Conservation (phyloP, 2,797 vertebrate species). For the Okamejei kenojei region DNA sequence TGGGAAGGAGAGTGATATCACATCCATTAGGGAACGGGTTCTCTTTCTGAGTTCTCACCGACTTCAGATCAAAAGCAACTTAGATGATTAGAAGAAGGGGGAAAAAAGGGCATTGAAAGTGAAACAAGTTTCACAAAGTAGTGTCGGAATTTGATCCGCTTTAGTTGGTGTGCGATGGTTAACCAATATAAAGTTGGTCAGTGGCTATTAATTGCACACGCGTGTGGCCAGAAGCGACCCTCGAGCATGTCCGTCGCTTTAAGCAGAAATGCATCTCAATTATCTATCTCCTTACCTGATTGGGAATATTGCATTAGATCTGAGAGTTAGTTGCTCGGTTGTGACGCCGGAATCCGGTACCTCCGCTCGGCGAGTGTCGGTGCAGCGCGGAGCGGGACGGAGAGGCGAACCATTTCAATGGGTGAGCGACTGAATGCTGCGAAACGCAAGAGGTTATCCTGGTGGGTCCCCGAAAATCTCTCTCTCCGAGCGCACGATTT, state of each 20-base stretch:
- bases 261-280: background rate
- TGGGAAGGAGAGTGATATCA: background rate
- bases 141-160: background rate
- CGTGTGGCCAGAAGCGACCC: background rate
- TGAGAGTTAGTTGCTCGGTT: background rate
- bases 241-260: background rate
- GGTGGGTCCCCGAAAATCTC: background rate
- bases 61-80: no score
- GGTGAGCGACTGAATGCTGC: background rate
- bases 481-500: background rate
- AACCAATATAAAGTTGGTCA: background rate
- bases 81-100: no score
- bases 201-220: background rate
- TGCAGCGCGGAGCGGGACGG: background rate
- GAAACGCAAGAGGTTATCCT: background rate
- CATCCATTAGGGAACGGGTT: background rate
- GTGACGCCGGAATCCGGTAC: background rate
- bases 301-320: conserved; percentile 17
- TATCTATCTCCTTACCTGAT: background rate
- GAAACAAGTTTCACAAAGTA: background rate
- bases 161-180: background rate
- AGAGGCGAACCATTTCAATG: conserved; percentile 17
- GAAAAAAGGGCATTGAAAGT: background rate
- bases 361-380: background rate
- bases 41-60: background rate